Base-by-base conservation (phyloP, 2,113 vertebrate species). In the Brachirus orientalis region DNA sequence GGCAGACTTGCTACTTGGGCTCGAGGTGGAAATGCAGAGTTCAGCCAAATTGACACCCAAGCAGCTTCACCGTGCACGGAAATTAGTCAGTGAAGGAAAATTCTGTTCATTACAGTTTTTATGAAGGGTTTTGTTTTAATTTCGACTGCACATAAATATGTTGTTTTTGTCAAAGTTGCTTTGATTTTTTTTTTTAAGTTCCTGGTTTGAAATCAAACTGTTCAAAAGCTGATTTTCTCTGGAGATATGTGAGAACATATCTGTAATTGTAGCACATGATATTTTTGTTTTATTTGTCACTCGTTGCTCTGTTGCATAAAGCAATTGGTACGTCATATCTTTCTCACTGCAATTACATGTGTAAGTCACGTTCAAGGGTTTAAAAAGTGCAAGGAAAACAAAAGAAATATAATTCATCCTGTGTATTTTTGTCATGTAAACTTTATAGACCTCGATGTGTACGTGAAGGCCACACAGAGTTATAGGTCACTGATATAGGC, bases 1-100 rank as follows among this genome's bases (percentile, higher is more conserved):
- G 92, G 89, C 92, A 84, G 68, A 58, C 81, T 90, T 83, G 85
- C 63, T 72, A 63, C 74, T 86, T 35, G 36, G 56, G 16, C 56
- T 56, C 13, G 4, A 1, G 17, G 43, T 11, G 57, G 46, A 51
- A 70, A 74, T 17, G 59, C 69, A 79, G 43, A 48, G 52, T 33
- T 58, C 12, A 74, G 67, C 36, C 63, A 72, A 65, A 63, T 77
- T 35, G 59, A 52, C 55, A 69, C 68, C 11, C 40, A 43, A 12
- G 14, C 14, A 43, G 10, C 18, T n/a, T 11, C 3, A 75, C 38
- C 45, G 44, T 64, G 54, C 61, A 57, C 79, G 43, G 17, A 73
- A 72, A 63, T 8, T 43, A 33, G 36, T 36, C 28, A 46, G 52
- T 43, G 57, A 38, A 67, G 37, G 10, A 70, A 48, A 45, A 60